phyloP scores from a whole-genome alignment of 2,888 invertebrate species.

The Lasioglossum morio region DNA sequence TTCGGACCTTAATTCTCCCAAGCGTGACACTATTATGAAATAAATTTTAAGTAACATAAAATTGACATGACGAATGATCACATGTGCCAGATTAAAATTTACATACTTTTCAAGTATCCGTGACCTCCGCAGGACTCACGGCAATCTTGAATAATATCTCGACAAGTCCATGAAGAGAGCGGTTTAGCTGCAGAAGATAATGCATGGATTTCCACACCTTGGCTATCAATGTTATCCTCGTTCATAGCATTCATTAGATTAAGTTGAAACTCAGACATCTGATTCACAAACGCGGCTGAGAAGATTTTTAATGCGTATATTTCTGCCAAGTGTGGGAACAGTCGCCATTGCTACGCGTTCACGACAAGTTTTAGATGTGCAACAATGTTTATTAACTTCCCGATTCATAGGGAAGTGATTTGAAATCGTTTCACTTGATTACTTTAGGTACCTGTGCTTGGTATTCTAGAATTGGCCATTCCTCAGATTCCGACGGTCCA shows the following conservation, averaged over 20 bases:
- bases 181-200: slow-evolving; percentile 92
- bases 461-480: slow-evolving; percentile 95
- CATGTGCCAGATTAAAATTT: background rate
- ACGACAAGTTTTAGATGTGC: slow-evolving; percentile 35
- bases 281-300: slow-evolving; percentile 86
- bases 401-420: no score
- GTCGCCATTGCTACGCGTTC: slow-evolving; percentile 89
- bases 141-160: slow-evolving; percentile 96
- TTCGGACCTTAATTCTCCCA: slow-evolving; percentile 91
- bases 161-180: slow-evolving; percentile 92
- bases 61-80: background rate
- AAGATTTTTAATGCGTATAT: slow-evolving; percentile 88
- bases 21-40: slow-evolving; percentile 87
- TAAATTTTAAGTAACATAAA: background rate
- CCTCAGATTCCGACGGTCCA: slow-evolving; percentile 90
- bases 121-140: slow-evolving; percentile 98
- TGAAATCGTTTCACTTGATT: background rate
- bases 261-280: slow-evolving; percentile 85
- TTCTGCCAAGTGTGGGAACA: slow-evolving; percentile 91
- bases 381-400: slow-evolving; percentile 15
- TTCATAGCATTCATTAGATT: slow-evolving; percentile 80
- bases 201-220: slow-evolving; percentile 91
- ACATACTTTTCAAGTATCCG: slow-evolving; percentile 91
- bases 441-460: slow-evolving; percentile 90
- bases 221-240: slow-evolving; percentile 76